Conservation (phyloP, 2,888 invertebrate genomes). For the Synanthedon andrenaeformis region DNA sequence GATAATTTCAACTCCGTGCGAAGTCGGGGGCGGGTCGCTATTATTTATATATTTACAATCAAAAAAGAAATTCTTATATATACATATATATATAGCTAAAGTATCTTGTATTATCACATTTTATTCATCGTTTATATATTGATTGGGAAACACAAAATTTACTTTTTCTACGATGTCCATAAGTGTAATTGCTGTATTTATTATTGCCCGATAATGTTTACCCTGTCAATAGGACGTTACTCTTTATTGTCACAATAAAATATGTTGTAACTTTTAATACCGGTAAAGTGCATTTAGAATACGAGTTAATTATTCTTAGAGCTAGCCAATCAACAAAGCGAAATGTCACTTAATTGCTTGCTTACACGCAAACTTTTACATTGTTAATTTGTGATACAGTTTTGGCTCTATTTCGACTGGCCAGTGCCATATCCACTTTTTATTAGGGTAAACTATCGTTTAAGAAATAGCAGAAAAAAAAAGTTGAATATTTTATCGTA, state of each 20-base stretch:
- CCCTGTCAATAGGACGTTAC: background rate
- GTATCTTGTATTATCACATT: too few relatives aligned
- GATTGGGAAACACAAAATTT: too few relatives aligned
- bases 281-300: constrained; percentile 5
- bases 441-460: too few relatives aligned
- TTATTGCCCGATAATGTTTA: background rate
- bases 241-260: background rate
- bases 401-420: background rate
- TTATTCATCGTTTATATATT: too few relatives aligned
- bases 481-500: too few relatives aligned
- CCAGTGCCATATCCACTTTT: background rate
- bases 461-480: too few relatives aligned
- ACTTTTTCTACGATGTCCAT: background rate
- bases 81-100: too few relatives aligned
- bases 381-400: background rate
- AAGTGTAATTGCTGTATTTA: background rate
- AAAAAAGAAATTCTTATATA: too few relatives aligned
- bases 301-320: constrained; percentile 14
- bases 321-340: constrained; percentile 28
- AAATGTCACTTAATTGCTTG: constrained; percentile 32
- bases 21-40: too few relatives aligned
- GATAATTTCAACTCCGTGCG: too few relatives aligned
- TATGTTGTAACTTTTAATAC: background rate
- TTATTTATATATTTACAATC: too few relatives aligned
- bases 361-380: constrained; percentile 25